Conservation (phyloP, 2,113 vertebrate species). For the Callaeas wilsoni region DNA sequence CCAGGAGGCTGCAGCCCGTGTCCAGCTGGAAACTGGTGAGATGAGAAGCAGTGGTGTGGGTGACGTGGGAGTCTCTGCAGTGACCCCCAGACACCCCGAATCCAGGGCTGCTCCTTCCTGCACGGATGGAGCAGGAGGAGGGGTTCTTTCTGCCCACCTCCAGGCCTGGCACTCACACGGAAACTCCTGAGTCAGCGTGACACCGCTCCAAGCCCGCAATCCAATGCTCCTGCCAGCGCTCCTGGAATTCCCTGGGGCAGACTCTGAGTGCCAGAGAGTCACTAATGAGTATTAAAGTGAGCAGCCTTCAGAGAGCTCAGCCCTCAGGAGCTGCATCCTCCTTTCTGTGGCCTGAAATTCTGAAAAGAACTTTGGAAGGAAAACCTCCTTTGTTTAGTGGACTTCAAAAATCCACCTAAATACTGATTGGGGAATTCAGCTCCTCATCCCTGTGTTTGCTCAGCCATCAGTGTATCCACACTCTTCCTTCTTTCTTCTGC, state of each 20-base stretch:
- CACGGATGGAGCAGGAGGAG: neutral
- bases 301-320: neutral
- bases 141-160: neutral
- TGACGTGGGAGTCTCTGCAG: neutral
- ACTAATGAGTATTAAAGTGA: accelerated
- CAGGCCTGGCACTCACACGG: neutral
- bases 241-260: neutral
- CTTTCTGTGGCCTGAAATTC: neutral
- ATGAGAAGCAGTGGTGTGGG: neutral
- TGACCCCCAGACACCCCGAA: neutral
- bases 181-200: neutral
- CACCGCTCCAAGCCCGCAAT: neutral
- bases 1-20: neutral
- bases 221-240: accelerated
- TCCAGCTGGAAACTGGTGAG: neutral
- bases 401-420: neutral
- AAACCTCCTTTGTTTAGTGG: neutral
- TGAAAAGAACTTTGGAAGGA: neutral
- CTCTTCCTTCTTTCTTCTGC: too few species aligned
- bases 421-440: neutral
- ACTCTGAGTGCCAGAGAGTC: neutral
- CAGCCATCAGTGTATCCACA: neutral
- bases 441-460: neutral
- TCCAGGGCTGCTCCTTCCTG: neutral
- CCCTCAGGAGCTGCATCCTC: neutral